Evolutionary conservation across 2,113 vertebrate species (phyloP), one percentile per base, ranked within the genome.

Genomic region (Xiphias gladius): DNA sequence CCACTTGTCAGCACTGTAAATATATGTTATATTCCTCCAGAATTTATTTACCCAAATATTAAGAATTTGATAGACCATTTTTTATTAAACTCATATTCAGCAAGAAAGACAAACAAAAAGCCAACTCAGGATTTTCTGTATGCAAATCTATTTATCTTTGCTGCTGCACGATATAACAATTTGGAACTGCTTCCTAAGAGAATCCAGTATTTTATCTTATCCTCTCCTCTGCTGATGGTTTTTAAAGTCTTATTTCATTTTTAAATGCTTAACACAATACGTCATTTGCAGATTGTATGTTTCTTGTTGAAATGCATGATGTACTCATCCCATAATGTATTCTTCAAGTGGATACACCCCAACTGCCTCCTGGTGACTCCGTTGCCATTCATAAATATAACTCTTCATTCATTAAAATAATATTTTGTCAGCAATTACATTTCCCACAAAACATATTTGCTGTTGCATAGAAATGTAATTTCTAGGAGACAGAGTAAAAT

Each of bases 11-110:
- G 24, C 26, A 37, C 65, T 54, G 8, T 52, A 73, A 24, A 65
- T 78, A 20, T 22, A 10, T 50, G 12, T 72, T 59, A 24, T 41
- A 39, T 73, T 43, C 35, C 11, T 69, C 17, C 17, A 67, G 32
- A 43, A 26, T 52, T 30, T 77, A 74, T 59, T 79, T 62, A 79
- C 22, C 19, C 7, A 63, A 73, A 58, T 73, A 70, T 77, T 76
- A 52, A 32, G 20, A 58, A 64, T 67, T 57, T 50, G 26, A 74
- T 57, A 3, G 0, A 52, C 67, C 12, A 68, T 35, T 82, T 58
- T 65, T 66, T 75, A 80, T 50, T 82, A 62, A 76, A 28, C 48
- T 77, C 46, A 46, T 30, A 48, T 85, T 77, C 59, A 63, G 50
- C 64, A 81, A 58, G 37, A 82, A 66, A 80, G 19, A 24, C 24